phyloP scores from a whole-genome alignment of 1,140 invertebrate species.

The Samia ricini region DNA sequence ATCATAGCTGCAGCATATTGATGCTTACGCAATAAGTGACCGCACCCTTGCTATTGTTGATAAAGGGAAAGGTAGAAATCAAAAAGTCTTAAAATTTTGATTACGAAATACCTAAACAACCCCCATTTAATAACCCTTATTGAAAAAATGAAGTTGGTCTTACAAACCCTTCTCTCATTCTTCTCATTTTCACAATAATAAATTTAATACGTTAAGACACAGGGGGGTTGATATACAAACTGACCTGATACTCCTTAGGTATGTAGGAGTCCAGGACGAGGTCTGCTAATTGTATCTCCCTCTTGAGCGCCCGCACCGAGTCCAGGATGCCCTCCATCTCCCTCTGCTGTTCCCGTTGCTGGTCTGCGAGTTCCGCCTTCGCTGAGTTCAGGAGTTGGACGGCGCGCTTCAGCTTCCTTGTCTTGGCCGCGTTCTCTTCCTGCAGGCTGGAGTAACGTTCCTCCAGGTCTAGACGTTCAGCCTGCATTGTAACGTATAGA shows the following conservation, averaged over 20 bases:
- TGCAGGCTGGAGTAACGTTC: constrained; percentile 96
- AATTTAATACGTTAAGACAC: too few species aligned
- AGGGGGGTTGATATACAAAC: neutral
- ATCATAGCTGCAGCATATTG: too few species aligned
- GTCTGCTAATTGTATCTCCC: constrained; percentile 95
- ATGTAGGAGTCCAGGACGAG: constrained; percentile 93
- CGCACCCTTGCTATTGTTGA: neutral
- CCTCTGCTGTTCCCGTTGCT: constrained; percentile 95
- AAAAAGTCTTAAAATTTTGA: neutral
- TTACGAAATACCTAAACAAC: too few species aligned
- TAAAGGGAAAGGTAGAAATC: neutral
- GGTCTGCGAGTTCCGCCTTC: constrained; percentile 92
- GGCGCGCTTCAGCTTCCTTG: constrained; percentile 95
- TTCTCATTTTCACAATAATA: too few species aligned
- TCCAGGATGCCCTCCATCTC: constrained; percentile 98
- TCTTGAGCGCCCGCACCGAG: constrained; percentile 91
- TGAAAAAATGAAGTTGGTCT: too few species aligned
- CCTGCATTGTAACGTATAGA: constrained; percentile 65
- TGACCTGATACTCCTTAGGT: constrained; percentile 87
- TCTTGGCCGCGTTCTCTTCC: constrained; percentile 95
- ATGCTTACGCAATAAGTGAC: too few species aligned
- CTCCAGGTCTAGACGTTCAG: constrained; percentile 96
- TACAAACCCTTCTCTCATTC: too few species aligned
- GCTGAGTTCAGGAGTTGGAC: constrained; percentile 88
- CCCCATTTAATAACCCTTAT: too few species aligned